phyloP scores from a whole-genome alignment of 2,113 vertebrate species.

The Ascaphus truei region DNA sequence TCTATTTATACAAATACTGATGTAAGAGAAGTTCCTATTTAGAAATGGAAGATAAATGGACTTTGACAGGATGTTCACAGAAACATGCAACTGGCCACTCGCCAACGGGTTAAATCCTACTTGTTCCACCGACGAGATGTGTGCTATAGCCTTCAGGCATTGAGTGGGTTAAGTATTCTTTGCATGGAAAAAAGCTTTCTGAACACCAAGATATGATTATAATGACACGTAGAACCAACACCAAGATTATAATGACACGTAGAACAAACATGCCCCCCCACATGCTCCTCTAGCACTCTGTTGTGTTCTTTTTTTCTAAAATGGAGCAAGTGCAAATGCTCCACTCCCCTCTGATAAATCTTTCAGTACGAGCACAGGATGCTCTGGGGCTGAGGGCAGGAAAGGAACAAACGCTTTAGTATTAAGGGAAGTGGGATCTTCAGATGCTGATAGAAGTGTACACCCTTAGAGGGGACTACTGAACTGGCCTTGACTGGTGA shows the following conservation, averaged over 20 bases:
- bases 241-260: neutral
- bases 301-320: constrained; percentile 37
- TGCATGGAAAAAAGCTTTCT: neutral
- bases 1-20: too few species aligned
- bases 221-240: constrained; percentile 30
- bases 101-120: too few species aligned
- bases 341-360: constrained; percentile 40
- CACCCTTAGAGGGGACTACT: constrained; percentile 45
- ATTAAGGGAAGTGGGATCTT: constrained; percentile 48
- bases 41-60: too few species aligned
- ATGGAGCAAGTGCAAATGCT: constrained; percentile 44
- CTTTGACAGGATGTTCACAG: too few species aligned
- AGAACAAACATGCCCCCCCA: constrained; percentile 50
- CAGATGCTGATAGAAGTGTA: constrained; percentile 41
- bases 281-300: constrained; percentile 13
- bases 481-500: constrained; percentile 45
- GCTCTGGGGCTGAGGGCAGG: constrained; percentile 47
- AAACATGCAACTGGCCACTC: too few species aligned
- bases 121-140: neutral
- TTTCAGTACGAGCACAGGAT: constrained; percentile 50
- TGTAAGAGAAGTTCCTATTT: too few species aligned
- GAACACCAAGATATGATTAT: neutral
- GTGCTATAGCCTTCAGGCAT: neutral
- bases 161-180: neutral
- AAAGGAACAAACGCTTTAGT: constrained; percentile 39